Conservation (phyloP, 2,113 vertebrate species). For the Epinephelus lanceolatus region DNA sequence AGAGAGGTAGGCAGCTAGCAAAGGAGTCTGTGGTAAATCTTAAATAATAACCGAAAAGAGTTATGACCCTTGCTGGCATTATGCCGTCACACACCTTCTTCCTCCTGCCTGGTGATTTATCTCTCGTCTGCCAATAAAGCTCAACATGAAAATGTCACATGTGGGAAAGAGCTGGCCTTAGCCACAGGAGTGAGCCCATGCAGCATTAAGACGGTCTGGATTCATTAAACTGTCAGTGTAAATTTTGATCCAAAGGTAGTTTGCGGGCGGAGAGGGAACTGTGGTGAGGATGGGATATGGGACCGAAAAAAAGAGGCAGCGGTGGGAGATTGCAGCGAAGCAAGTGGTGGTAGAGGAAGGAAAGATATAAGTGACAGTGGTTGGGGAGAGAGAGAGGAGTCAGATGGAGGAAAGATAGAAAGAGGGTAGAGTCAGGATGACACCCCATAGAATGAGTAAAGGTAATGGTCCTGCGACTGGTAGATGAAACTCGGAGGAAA, state of each 20-base stretch:
- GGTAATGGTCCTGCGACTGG: slow-evolving; percentile 51
- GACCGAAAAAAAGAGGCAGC: slow-evolving; percentile 1
- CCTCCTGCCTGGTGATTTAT: slow-evolving; percentile 77
- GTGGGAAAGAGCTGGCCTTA: slow-evolving; percentile 67
- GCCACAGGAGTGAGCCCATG: slow-evolving; percentile 60
- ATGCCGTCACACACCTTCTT: slow-evolving; percentile 77
- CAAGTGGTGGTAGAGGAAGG: slow-evolving; percentile 14
- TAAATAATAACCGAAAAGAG: slow-evolving; percentile 81
- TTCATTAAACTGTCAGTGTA: slow-evolving; percentile 85
- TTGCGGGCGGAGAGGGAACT: slow-evolving; percentile 52
- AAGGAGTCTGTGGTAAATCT: slow-evolving; percentile 72
- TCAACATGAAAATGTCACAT: slow-evolving; percentile 81
- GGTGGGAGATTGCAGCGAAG: slow-evolving; percentile 28
- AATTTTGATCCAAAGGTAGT: slow-evolving; percentile 76
- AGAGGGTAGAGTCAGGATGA: slow-evolving; percentile 52
- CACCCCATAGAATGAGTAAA: slow-evolving; percentile 55
- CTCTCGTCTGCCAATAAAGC: slow-evolving; percentile 78
- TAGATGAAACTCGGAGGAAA: slow-evolving; percentile 52
- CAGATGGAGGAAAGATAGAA: slow-evolving; percentile 53
- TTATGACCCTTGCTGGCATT: slow-evolving; percentile 78
- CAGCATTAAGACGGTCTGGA: slow-evolving; percentile 75
- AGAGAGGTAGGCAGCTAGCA: slow-evolving; percentile 49
- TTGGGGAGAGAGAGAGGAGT: not conserved
- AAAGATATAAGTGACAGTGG: slow-evolving; percentile 40
- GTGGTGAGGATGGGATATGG: not conserved